Base-by-base conservation (phyloP, 2,113 vertebrate species). In the Menura novaehollandiae region DNA sequence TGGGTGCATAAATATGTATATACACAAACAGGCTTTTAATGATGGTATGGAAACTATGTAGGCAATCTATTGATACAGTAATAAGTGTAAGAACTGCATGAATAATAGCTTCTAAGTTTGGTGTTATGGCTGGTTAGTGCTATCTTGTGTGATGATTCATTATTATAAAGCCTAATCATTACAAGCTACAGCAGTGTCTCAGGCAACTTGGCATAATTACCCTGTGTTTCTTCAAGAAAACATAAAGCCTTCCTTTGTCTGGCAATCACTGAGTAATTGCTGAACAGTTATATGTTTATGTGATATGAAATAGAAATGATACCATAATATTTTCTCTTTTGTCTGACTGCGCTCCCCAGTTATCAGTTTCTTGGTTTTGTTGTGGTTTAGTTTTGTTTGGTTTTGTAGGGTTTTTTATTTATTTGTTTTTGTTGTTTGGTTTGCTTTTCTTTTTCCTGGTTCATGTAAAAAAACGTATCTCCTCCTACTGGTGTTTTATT, bases 191-290 rank as follows among this genome's bases (percentile, higher is more conserved):
- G 19, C 47, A 78, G 24, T 79, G 89, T 93, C 84, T 72, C 32
- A 6, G 71, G 53, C 56, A 93, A 66, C 77, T 52, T 92, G 93
- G 51, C 64, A 53, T 89, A 95, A 81, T 93, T 96, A 88, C 68
- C 44, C 72, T 44, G 39, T 93, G 43, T 93, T 89, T 76, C 80
- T 64, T 55, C 72, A 89, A 75, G 60, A 84, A 95, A 96, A 84
- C 53, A 91, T 46, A 93, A 96, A 96, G 51, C 68, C 55, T 85
- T 78, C 56, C 52, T 96, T 96, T 62, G 78, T 89, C 27, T 93
- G 62, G 74, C 27, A 76, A 24, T 58, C 72, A 64, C 73, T 59
- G 79, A 96, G 71, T 82, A 95, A 93, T 77, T 89, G 30, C 49
- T 91, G 53, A 96, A 69, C 20, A 51, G 22, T 66, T 91, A 26